Base-by-base conservation (phyloP, 1,140 invertebrate species). In the Atta cephalotes region DNA sequence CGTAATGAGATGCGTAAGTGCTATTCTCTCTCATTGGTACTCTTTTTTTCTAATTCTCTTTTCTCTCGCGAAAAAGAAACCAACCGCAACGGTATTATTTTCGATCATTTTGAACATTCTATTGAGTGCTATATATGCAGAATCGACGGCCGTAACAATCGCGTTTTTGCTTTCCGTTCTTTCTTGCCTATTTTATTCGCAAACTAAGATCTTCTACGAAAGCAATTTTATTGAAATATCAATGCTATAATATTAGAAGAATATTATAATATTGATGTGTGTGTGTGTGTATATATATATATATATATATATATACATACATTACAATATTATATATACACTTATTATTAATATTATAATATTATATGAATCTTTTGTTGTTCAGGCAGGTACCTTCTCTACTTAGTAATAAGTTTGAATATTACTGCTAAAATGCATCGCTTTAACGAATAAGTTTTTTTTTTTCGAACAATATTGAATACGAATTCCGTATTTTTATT, bases 1-100 rank as follows among this genome's bases (percentile, higher is more conserved):
- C 70, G 63, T 74, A 82, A 82, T 56, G 68, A 74, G 14, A 84
- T 65, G 51, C 18, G 53, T 86, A 60, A 81, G 53, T 72, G 74
- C 74, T 68, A 14, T 78, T 85, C 60, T 82, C 60, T 82, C 45
- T 58, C 53, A 51, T 60, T 84, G 63, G 63, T 58, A 68, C n/a
- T 72, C 51, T 45, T 79, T 85, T 31, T 16, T 77, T 31, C 63
- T 28, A 21, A 53, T 14, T 62, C 68, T 56, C 16, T 76, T 49
- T 25, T 84, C n/a, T 18, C 7, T 16, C 53, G 31, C 56, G 25
- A 62, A 77, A 60, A 45, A 58, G n/a, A n/a, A 3, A 74, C n/a
- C 18, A 51, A 74, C 18, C 68, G 56, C 18, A 18, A 72, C 18
- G 16, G 49, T 25, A 72, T 60, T 56, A 21, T 78, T 85, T 39